Base-by-base conservation (phyloP, 1,140 invertebrate genomes). In the Tetraneura akinire region DNA sequence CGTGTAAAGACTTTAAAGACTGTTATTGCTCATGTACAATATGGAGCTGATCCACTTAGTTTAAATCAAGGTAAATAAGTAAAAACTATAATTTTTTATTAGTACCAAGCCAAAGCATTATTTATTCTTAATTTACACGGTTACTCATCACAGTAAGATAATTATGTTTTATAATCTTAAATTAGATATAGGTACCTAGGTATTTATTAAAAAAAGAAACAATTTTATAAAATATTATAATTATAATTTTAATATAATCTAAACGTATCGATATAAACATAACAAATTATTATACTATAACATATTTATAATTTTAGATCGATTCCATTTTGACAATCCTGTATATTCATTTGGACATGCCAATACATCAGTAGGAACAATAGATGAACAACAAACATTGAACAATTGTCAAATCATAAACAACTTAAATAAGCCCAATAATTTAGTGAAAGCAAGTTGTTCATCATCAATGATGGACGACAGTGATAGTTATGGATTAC, bases 301-400 rank as follows among this genome's bases (percentile, higher is more conserved):
- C 8, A 23, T 55, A 23, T 57, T 26, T 37, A 21, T 66, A 2
- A 21, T 70, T 71, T 71, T 85, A 92, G 93, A 95, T 85, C 91
- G 91, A 82, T 93, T 94, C 85, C 94, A 96, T 86, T 96, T 96
- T 86, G 95, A 96, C 85, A 96, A 96, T 89, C 94, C 94, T 0
- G 93, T 95, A 2, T 96, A 96, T 85, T 92, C 93, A 0, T 93
- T 86, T 0, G 88, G 88, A 78, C 85, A 85, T 2, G 89, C 91
- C 57, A 89, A 89, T 82, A 14, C 57, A 42, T 21, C 80, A 53
- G n/a, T 32, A 29, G 29, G 74, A 49, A 73, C 37, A 53, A 80
- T 49, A 62, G 80, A 82, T 80, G 82, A 86, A 85, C 80, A 83
- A 88, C 11, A 89, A 89, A 83, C 80, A 83, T 86, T 62, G 85